Evolutionary conservation across 2,888 invertebrate species (phyloP), one percentile per base, ranked within the genome.

Genomic region (Macaria notata): DNA sequence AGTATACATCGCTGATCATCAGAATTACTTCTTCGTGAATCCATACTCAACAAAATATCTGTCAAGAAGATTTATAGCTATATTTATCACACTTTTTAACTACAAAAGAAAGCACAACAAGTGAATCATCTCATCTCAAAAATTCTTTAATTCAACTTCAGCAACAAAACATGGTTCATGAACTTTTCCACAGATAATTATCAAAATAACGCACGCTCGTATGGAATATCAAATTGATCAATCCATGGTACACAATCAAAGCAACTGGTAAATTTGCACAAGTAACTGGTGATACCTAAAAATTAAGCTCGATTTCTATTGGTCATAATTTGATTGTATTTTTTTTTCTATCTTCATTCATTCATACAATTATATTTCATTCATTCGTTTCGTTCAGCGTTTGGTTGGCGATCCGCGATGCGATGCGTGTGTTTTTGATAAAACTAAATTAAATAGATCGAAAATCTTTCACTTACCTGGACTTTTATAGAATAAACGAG

Each of bases 1-100:
- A 89, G 73, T 69, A 92, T 85, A 73, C 91, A 90, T 50, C 88
- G 84, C 77, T 88, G 86, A 66, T 91, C 90, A 50, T 88, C 89
- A 49, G 83, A 69, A 65, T 83, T 88, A 69, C 73, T 86, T 76
- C 88, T 83, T 75, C 89, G 78, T 59, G 86, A 73, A 81, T 91
- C 89, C 91, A 91, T 89, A 9, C 39, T 45, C 57, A 4, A 36
- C 4, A 3, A 30, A 39, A 44, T 45, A 9, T 30, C 41, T 51
- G 39, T 8, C 9, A 4, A 30, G 7, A 45, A 46, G 5, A 48
- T 4, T 56, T 48, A 45, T n/a, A 43, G 3, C 4, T 47, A 52
- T 43, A 44, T 9, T 46, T 46, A 48, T 44, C 50, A 9, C 7
- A 54, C 53, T 55, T 50, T 19, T 54, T 53, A 47, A 60, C 66